Evolutionary conservation across 2,113 vertebrate genomes (phyloP), one percentile per base, ranked within the genome.

Genomic region (Pterocles orientalis): DNA sequence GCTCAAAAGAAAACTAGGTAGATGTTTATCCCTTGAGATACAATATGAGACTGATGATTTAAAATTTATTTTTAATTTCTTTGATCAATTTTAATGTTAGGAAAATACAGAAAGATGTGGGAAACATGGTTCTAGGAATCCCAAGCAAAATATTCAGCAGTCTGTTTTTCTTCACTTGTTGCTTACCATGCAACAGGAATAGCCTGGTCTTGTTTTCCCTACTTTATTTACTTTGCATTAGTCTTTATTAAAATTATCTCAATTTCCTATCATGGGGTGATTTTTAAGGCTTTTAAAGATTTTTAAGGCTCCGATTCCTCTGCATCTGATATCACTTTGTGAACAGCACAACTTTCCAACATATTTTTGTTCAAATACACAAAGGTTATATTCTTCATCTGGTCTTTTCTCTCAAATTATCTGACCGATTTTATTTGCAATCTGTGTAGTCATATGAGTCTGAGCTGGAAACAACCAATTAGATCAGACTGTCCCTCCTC

Each of bases 391-490:
- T 66, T 93, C 72, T 91, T 97, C 77, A 85, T 91, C 82, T 94
- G 29, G 20, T 91, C 39, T 92, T 93, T 89, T 83, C 60, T 75
- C 54, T 92, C 43, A 58, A 70, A 64, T 90, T 39, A 68, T 89
- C 65, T 92, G 43, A 60, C 34, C 51, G 47, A 71, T 91, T 95
- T 93, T 92, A 83, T 91, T 83, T 89, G 69, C 64, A 92, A 81
- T 86, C 31, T 94, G 48, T 78, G 51, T 41, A 93, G 80, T 86
- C 76, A 83, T 58, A 78, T 47, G 65, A 92, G 25, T 51, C 64
- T 70, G 64, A 91, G 31, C 53, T 92, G 91, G 86, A 95, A 94
- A 53, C 34, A 88, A 78, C 69, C 91, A 86, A 87, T 95, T 95
- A 91, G 80, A 56, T 82, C 77, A 79, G 61, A 70, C 51, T 72